Evolutionary conservation across 2,888 invertebrate genomes (phyloP).

Genomic region (Odontocerum albicorne): DNA sequence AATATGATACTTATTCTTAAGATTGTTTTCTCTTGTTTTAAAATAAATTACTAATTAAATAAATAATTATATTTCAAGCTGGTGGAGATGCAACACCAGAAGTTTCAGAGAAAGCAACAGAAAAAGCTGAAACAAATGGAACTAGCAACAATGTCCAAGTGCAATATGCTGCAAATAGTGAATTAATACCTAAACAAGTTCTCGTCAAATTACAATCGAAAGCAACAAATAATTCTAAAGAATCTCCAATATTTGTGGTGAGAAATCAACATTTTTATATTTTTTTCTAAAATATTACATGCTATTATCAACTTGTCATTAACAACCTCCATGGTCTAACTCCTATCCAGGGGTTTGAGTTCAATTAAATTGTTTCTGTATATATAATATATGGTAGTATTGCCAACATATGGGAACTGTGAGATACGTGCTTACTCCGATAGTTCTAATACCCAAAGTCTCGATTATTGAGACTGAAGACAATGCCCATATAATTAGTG

Average conservation of each 20-base stretch:
- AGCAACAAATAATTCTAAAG: constrained; percentile 44
- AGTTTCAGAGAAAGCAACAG: constrained; percentile 21
- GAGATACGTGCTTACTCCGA: no score
- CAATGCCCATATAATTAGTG: no score
- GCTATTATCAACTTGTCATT: no score
- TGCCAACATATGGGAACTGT: no score
- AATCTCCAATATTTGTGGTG: constrained; percentile 64
- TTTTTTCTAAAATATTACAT: neutral
- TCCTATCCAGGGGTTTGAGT: no score
- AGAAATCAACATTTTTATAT: constrained; percentile 26
- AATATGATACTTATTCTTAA: no score
- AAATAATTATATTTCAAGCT: constrained; percentile 12
- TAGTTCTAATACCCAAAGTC: no score
- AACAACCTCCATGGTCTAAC: no score
- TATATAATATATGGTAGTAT: no score
- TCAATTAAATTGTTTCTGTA: no score
- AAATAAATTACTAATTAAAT: neutral
- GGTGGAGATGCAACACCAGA: constrained; percentile 38
- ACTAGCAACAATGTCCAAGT: constrained; percentile 54
- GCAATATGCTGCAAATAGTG: constrained; percentile 53
- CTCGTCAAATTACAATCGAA: constrained; percentile 69
- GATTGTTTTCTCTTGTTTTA: no score
- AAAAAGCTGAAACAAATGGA: constrained; percentile 41
- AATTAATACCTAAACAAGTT: constrained; percentile 75
- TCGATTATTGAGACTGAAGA: no score